Percentiles rank a stretch among this genome's conserved stretches.
Evolutionary conservation across 2,113 vertebrate genomes (phyloP).

Genomic region (Pardalotus punctatus): DNA sequence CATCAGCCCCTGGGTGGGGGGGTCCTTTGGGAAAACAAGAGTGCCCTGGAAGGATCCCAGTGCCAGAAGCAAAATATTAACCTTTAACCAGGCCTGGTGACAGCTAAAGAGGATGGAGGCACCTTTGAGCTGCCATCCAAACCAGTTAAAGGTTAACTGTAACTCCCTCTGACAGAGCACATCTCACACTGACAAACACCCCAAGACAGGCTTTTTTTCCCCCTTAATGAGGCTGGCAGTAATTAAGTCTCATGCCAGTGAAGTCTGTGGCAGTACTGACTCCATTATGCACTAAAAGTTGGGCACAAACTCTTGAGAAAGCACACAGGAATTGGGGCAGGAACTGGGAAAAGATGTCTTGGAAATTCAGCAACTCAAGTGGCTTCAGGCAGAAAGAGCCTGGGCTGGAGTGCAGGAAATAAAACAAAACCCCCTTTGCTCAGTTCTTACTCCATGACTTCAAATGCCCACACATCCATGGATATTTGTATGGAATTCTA

Average conservation of each 20-base stretch:
- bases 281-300: background rate
- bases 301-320: background rate
- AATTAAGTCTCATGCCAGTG: background rate
- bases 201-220: background rate
- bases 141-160: background rate
- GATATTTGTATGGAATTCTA: background rate
- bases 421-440: background rate
- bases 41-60: background rate
- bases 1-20: background rate
- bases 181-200: background rate
- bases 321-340: background rate
- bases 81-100: background rate
- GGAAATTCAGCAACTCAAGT: background rate
- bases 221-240: background rate
- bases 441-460: background rate
- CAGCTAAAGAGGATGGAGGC: background rate
- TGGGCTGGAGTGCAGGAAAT: background rate
- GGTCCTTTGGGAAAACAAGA: background rate
- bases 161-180: background rate
- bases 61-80: background rate
- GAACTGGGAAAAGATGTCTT: fast-evolving
- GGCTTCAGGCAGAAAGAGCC: background rate
- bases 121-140: background rate
- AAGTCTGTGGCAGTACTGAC: background rate
- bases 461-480: fast-evolving